These are phyloP conservation scores for Apogon talboti DNA, from an alignment of 2,797 vertebrate species.

Conservation along the genomic window DNA sequence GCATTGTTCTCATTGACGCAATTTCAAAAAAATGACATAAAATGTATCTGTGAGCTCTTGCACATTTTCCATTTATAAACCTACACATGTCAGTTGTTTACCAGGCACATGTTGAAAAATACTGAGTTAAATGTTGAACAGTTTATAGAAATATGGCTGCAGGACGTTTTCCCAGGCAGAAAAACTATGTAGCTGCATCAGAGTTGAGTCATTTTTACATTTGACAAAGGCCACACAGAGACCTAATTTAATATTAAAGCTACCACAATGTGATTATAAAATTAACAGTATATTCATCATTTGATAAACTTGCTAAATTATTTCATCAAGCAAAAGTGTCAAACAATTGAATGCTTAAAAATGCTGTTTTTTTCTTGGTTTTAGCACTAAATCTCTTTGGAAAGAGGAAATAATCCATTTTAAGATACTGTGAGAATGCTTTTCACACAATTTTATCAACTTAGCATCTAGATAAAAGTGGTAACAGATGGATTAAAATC, in stretches of 20 bases:
- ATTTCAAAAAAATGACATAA: not conserved
- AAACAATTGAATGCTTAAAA: conserved; percentile 2
- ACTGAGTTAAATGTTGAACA: not conserved
- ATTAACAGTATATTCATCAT: not conserved
- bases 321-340: not conserved
- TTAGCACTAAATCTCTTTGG: conserved; percentile 32
- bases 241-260: not conserved
- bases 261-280: not conserved
- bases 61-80: not conserved
- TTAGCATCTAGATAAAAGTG: too few relatives aligned
- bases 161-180: not conserved
- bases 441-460: too few relatives aligned
- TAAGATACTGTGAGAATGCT: not conserved
- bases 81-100: not conserved
- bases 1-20: conserved; percentile 19
- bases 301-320: not conserved
- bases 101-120: not conserved
- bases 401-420: not conserved
- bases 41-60: not conserved
- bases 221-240: conserved; percentile 2
- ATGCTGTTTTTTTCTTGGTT: not conserved
- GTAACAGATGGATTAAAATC: not conserved
- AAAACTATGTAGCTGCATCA: not conserved
- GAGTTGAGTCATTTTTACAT: not conserved
- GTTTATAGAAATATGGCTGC: conserved; percentile 1